A percentile compares a stretch with the other conserved stretches of the same genome.
These are phyloP conservation scores for Asarcornis scutulata DNA, from an alignment of 2,113 vertebrate genomes.

Conservation along the genomic window DNA sequence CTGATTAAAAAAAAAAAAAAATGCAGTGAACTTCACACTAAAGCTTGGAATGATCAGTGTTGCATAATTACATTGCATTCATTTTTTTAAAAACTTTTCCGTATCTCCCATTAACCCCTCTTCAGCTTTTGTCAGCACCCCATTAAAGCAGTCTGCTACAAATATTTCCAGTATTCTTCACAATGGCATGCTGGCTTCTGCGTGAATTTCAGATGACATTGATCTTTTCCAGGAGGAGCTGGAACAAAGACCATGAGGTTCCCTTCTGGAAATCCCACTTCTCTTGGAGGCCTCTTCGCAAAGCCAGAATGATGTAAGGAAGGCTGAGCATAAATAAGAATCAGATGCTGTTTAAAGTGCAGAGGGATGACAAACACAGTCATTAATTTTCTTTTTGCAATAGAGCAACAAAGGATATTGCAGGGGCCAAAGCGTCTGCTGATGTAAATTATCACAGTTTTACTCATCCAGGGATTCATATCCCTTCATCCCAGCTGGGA, in stretches of 20 bases:
- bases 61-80: neutral
- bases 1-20: neutral
- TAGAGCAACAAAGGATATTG: neutral
- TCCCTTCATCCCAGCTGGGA: neutral
- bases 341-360: neutral
- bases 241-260: neutral
- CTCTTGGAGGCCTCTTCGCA: neutral
- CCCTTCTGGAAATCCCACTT: neutral
- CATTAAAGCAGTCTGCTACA: neutral
- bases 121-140: neutral
- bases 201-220: fast-evolving
- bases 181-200: neutral
- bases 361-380: neutral
- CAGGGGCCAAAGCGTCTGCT: neutral
- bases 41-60: neutral
- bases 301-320: neutral
- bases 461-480: neutral
- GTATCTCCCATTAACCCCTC: neutral
- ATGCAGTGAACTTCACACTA: neutral
- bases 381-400: neutral
- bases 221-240: neutral
- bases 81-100: neutral
- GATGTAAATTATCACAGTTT: neutral
- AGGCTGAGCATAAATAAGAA: neutral
- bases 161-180: neutral